Percentiles rank a stretch among this genome's conserved stretches.
These are phyloP conservation scores for Diadromus collaris DNA, from an alignment of 2,888 invertebrate species.

Conservation along the genomic window DNA sequence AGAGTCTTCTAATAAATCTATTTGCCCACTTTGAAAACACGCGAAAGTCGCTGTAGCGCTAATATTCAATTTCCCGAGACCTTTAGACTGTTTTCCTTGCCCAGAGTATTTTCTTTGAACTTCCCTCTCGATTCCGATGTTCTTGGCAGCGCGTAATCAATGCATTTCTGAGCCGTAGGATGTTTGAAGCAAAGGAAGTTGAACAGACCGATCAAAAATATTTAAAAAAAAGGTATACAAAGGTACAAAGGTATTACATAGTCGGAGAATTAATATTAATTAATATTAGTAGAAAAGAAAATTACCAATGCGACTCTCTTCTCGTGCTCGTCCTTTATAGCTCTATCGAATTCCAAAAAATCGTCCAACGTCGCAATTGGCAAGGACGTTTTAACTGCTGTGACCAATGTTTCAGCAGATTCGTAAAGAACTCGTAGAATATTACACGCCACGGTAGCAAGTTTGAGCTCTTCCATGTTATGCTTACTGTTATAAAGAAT, in stretches of 20 bases:
- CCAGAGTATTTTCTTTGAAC: constrained; percentile 25
- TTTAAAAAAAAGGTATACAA: too few relatives aligned
- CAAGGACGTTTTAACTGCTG: constrained; percentile 17
- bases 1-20: not conserved
- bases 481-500: constrained; percentile 34
- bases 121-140: not conserved
- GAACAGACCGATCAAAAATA: constrained; percentile 21
- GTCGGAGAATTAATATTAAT: not conserved
- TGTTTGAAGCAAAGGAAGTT: constrained; percentile 13
- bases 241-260: too few relatives aligned
- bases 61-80: constrained; percentile 22
- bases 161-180: constrained; percentile 18
- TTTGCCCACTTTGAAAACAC: not conserved
- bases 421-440: constrained; percentile 2
- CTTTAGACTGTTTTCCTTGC: constrained; percentile 10
- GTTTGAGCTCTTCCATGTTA: constrained; percentile 35
- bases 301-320: constrained; percentile 33
- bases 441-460: constrained; percentile 21
- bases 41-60: constrained; percentile 11
- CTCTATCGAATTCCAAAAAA: constrained; percentile 24
- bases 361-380: constrained; percentile 27
- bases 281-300: constrained; percentile 5
- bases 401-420: not conserved
- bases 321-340: constrained; percentile 20
- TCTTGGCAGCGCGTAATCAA: constrained; percentile 18